Conservation (phyloP, 2,113 vertebrate genomes). For the Ailuropoda melanoleuca region DNA sequence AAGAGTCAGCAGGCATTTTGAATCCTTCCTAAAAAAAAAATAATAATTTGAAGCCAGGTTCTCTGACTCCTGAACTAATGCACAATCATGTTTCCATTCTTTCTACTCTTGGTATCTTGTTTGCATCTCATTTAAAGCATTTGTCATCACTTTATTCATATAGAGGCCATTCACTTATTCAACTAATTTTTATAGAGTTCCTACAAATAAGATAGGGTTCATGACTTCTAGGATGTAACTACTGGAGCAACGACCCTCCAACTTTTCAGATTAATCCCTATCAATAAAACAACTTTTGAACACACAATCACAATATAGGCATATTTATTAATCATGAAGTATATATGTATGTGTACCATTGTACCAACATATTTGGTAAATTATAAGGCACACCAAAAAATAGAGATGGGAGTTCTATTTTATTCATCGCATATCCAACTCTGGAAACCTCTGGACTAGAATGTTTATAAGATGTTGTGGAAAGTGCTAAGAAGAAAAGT, state of each 20-base stretch:
- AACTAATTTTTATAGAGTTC: not conserved
- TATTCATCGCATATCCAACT: not conserved
- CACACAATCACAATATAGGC: not conserved
- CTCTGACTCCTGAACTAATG: not conserved
- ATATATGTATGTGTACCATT: fast-evolving
- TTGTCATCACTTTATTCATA: not conserved
- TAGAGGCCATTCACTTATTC: not conserved
- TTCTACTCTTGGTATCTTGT: not conserved
- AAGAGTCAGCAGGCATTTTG: not conserved
- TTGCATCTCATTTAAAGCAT: not conserved
- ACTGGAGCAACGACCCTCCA: not conserved
- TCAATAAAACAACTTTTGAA: conserved; percentile 6
- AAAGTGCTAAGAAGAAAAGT: not conserved
- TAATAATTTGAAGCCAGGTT: conserved; percentile 11
- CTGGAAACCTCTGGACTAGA: not conserved
- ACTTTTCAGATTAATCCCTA: not conserved
- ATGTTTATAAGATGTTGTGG: not conserved
- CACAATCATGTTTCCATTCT: not conserved
- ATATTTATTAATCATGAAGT: not conserved
- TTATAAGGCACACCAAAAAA: not conserved
- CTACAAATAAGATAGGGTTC: not conserved
- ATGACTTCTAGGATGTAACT: not conserved
- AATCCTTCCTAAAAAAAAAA: conserved; percentile 23
- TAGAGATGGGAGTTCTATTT: not conserved
- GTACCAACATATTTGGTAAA: not conserved